Base-by-base conservation (phyloP, 2,888 invertebrate species). In the Saturnia japonica region DNA sequence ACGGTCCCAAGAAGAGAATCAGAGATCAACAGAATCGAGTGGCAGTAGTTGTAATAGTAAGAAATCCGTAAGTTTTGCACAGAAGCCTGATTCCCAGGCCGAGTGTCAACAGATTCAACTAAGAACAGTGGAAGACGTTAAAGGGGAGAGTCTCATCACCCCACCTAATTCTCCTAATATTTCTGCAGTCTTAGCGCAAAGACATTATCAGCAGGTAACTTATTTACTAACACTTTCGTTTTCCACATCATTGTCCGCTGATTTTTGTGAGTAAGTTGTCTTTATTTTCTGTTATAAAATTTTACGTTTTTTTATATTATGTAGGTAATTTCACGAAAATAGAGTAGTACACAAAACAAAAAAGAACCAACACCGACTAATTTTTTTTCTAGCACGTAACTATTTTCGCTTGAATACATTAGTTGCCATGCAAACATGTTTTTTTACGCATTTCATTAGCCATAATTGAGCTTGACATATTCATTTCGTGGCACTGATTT, bases 11-110 rank as follows among this genome's bases (percentile, higher is more conserved):
- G 96, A 96, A 79, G 95, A 95, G 79, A 93, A 91, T 83, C 92
- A 94, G 75, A 95, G 95, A 84, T 95, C 95, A 77, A 91, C 94
- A 76, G 95, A 95, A 78, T 95, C 95, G 84, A 94, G 94, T 75
- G 94, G 94, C 72, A 95, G 94, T 82, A 94, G 94, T 83, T 94
- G 94, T 80, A 95, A 94, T 79, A 95, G 95, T 81, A 96, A 96
- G 87, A 97, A 97, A 87, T 96, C 96, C 76, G 97, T 97, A 75
- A 97, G 97, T 88, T 97, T 97, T 88, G 96, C 96, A 68, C 95
- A 95, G 86, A 96, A 95, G 85, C 86, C 91, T 75, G 92, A 91
- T 75, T 86, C 82, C 57, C 88, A 88, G 74, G 83, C 83, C 74
- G 89, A 88, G 79, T 85, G 82, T 73, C 85, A 85, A 77, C 94